Evolutionary conservation across 1,140 invertebrate species (phyloP).

Genomic region (Drosophila malerkotliana): DNA sequence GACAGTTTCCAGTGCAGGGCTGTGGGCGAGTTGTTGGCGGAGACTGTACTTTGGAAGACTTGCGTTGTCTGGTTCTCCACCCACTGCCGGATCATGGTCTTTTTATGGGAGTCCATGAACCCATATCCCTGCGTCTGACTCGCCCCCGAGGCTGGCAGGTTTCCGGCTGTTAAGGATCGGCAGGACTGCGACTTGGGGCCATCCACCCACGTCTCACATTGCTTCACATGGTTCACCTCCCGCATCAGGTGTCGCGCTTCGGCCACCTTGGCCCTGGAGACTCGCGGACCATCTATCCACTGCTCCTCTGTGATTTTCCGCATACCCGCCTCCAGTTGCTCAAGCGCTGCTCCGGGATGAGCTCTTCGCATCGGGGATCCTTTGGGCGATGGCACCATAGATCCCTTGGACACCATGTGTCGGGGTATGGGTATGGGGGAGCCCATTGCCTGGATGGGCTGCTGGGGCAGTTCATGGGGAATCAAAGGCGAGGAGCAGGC

Average conservation of each 20-base stretch:
- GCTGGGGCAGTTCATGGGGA: constrained; percentile 33
- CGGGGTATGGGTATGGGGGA: constrained; percentile 56
- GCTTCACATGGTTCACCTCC: constrained; percentile 89
- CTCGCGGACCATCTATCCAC: constrained; percentile 97
- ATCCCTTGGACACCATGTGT: constrained; percentile 73
- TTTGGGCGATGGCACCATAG: constrained; percentile 85
- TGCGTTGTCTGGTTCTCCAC: constrained; percentile 95
- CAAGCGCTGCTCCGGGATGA: constrained; percentile 70
- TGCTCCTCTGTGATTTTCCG: constrained; percentile 90
- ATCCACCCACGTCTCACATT: constrained; percentile 96
- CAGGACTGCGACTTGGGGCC: constrained; percentile 88
- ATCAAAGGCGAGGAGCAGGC: constrained; percentile 22
- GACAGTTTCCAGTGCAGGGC: constrained; percentile 74
- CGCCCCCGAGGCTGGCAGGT: constrained; percentile 66
- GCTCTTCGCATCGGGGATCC: constrained; percentile 85
- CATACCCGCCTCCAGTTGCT: constrained; percentile 70
- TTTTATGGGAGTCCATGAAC: constrained; percentile 95
- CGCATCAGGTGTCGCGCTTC: constrained; percentile 92
- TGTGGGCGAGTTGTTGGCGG: constrained; percentile 65
- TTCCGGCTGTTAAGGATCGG: constrained; percentile 70
- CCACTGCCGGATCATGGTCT: constrained; percentile 96
- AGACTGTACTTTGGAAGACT: constrained; percentile 85
- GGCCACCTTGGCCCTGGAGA: constrained; percentile 92
- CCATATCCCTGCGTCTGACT: constrained; percentile 87
- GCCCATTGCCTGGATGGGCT: constrained; percentile 38